Conservation (phyloP, 2,888 invertebrate genomes). For the Augiades crinisus region DNA sequence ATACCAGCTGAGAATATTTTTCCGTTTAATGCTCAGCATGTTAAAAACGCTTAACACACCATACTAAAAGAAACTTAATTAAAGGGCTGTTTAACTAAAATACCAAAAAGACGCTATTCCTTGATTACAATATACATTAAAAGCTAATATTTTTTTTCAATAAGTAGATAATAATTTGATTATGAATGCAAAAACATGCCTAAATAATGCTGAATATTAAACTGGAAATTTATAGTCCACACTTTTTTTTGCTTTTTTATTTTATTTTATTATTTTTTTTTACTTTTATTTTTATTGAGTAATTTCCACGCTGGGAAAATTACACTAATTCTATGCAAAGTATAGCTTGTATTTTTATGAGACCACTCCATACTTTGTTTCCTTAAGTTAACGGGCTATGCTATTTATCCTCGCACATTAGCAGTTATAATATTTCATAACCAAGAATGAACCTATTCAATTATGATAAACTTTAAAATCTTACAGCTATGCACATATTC, state of each 20-base stretch:
- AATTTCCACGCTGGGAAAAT: constrained; percentile 88
- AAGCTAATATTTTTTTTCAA: constrained; percentile 70
- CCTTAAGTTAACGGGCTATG: constrained; percentile 78
- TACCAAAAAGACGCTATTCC: constrained; percentile 55
- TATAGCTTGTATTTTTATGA: constrained; percentile 89
- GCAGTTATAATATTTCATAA: constrained; percentile 42
- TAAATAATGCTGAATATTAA: constrained; percentile 81
- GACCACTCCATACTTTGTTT: constrained; percentile 81
- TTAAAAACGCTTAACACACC: constrained; percentile 64
- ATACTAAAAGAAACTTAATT: constrained; percentile 48
- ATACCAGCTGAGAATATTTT: constrained; percentile 75
- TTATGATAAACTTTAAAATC: too few relatives aligned
- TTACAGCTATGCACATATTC: too few relatives aligned
- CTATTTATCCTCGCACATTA: constrained; percentile 77
- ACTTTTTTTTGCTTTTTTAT: constrained; percentile 60
- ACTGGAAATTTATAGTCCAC: constrained; percentile 78
- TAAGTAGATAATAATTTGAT: constrained; percentile 62
- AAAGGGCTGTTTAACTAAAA: constrained; percentile 52
- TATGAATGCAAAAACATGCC: constrained; percentile 76
- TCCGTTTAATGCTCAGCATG: constrained; percentile 81
- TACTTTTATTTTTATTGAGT: constrained; percentile 62
- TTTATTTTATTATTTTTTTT: constrained; percentile 51
- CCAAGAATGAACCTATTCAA: background rate
- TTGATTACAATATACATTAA: constrained; percentile 70
- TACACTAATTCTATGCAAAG: constrained; percentile 96